Conservation (phyloP, 2,888 invertebrate species). For the Sclerodermus sp. region DNA sequence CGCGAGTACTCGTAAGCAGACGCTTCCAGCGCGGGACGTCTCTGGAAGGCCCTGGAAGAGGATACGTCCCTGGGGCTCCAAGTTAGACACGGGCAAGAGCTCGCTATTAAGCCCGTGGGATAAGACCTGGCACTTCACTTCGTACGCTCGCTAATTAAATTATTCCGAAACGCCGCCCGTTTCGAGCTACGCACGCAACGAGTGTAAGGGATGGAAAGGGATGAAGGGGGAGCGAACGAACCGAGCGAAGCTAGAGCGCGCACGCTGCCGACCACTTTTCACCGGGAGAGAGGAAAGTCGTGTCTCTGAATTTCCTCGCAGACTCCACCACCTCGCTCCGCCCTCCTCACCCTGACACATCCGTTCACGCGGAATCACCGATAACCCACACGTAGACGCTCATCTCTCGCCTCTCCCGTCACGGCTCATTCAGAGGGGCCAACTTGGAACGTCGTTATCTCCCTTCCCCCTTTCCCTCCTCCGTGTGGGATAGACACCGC, state of each 20-base stretch:
- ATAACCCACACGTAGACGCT: neutral
- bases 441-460: too few species aligned
- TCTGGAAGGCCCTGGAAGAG: neutral
- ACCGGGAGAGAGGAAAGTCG: slow-evolving; percentile 6
- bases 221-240: too few species aligned
- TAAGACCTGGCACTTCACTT: slow-evolving; percentile 47
- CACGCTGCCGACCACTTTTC: neutral
- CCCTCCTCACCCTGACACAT: neutral
- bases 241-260: too few species aligned
- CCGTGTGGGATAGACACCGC: too few species aligned
- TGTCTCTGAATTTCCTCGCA: neutral
- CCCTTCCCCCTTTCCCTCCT: too few species aligned
- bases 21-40: neutral
- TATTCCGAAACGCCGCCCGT: slow-evolving; percentile 42
- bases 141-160: slow-evolving; percentile 49
- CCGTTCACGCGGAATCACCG: neutral
- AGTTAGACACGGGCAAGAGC: slow-evolving; percentile 41
- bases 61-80: slow-evolving; percentile 34
- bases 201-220: too few species aligned
- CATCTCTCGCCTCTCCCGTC: neutral
- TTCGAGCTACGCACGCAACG: neutral
- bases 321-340: too few species aligned
- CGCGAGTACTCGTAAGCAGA: neutral
- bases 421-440: too few species aligned
- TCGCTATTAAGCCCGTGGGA: slow-evolving; percentile 52